These are phyloP conservation scores for Lycaon pictus DNA, from an alignment of 2,113 vertebrate genomes.

Conservation along the genomic window DNA sequence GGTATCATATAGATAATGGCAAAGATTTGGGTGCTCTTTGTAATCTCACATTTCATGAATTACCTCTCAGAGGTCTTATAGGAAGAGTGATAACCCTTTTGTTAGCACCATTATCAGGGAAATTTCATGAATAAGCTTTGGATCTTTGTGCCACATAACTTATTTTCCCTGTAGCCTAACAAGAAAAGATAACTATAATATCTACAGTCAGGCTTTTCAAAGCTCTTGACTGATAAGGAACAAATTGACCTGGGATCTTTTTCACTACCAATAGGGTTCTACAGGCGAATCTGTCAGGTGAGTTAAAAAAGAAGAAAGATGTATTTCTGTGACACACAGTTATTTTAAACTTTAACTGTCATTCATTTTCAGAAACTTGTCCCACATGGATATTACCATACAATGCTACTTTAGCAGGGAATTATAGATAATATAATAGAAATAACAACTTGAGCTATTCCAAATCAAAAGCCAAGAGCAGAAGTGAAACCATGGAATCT, in stretches of 20 bases:
- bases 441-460: neutral
- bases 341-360: neutral
- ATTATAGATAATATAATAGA: neutral
- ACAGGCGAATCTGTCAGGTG: neutral
- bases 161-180: neutral
- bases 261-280: neutral
- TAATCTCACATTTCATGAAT: neutral
- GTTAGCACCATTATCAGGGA: neutral
- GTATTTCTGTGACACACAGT: neutral
- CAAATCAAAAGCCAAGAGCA: slow-evolving; percentile 43
- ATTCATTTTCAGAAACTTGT: slow-evolving; percentile 40
- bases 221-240: neutral
- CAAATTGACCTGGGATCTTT: neutral
- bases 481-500: neutral
- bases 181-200: slow-evolving; percentile 24
- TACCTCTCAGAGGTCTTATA: neutral
- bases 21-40: neutral
- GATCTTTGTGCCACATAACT: neutral
- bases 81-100: neutral
- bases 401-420: slow-evolving; percentile 4
- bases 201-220: neutral
- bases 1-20: neutral
- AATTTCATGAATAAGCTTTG: slow-evolving; percentile 10
- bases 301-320: neutral
- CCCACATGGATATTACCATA: neutral